These are phyloP conservation scores for Sicus ferrugineus DNA, from an alignment of 2,888 invertebrate genomes.

Conservation along the genomic window DNA sequence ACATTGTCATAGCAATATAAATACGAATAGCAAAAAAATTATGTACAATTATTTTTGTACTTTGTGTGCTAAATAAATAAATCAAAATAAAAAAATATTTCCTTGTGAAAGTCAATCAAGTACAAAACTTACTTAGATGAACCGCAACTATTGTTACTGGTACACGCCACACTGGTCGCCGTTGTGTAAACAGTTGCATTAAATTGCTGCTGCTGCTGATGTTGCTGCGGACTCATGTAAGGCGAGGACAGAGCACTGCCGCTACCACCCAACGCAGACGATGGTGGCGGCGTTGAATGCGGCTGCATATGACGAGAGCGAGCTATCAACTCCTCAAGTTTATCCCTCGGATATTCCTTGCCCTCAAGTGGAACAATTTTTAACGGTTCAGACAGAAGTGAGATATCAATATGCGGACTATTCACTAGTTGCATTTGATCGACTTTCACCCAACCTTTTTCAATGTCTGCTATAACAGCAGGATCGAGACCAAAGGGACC, in stretches of 20 bases:
- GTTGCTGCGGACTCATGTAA: constrained; percentile 56
- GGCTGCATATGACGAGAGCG: constrained; percentile 54
- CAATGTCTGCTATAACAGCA: constrained; percentile 75
- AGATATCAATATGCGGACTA: constrained; percentile 57
- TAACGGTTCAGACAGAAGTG: constrained; percentile 65
- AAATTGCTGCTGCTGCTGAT: constrained; percentile 39
- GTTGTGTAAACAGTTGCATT: constrained; percentile 18
- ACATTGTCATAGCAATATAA: too few relatives aligned
- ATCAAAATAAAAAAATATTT: too few relatives aligned
- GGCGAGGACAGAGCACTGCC: constrained; percentile 52
- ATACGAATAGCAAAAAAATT: too few relatives aligned
- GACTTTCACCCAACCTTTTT: constrained; percentile 65
- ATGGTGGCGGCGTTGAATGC: constrained; percentile 52
- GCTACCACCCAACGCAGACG: constrained; percentile 43
- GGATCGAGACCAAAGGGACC: constrained; percentile 84
- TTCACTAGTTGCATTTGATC: constrained; percentile 65
- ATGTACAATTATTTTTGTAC: too few relatives aligned
- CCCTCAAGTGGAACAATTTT: constrained; percentile 67
- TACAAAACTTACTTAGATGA: constrained; percentile 55
- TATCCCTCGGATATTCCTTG: constrained; percentile 62
- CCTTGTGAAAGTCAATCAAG: too few relatives aligned
- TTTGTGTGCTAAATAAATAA: too few relatives aligned
- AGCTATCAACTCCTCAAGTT: constrained; percentile 58
- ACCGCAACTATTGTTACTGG: constrained; percentile 42
- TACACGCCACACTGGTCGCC: background rate